A percentile compares a stretch with the other conserved stretches of the same genome.
Evolutionary conservation across 2,113 vertebrate species (phyloP).

Genomic region (Pterocles burchelli): DNA sequence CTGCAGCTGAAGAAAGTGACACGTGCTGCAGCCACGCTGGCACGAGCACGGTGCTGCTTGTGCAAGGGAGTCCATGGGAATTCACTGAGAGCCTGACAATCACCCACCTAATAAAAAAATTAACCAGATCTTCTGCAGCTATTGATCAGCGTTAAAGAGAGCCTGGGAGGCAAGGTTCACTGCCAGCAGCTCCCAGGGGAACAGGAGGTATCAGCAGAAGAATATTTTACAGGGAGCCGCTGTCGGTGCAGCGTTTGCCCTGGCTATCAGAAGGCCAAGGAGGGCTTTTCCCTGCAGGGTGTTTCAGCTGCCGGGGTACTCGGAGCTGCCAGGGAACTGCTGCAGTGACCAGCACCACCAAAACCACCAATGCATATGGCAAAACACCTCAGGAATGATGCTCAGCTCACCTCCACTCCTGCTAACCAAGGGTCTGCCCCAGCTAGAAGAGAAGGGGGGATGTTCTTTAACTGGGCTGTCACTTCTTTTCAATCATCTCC

Average conservation of each 20-base stretch:
- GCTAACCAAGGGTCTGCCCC: neutral
- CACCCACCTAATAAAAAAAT: neutral
- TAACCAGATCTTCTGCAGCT: neutral
- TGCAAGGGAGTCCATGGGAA: neutral
- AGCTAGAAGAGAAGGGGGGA: neutral
- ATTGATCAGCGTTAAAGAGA: neutral
- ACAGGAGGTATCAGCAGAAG: neutral
- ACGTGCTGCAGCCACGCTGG: neutral
- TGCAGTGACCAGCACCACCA: neutral
- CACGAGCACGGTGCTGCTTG: neutral
- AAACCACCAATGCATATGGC: neutral
- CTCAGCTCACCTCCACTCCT: neutral
- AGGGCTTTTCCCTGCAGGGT: neutral
- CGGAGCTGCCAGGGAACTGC: neutral
- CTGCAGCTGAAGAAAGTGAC: fast-evolving
- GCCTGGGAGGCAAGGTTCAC: neutral
- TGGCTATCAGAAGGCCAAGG: neutral
- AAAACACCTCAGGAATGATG: neutral
- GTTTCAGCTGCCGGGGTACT: neutral
- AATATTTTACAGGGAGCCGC: neutral
- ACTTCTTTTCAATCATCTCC: neutral
- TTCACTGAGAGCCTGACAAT: neutral
- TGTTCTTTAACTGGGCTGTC: neutral
- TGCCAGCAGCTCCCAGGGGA: neutral
- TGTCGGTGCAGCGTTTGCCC: neutral